A percentile compares a stretch with the other conserved stretches of the same genome.
These are phyloP conservation scores for Oscheius sp. DNA, from an alignment of 2,888 invertebrate species.

Conservation along the genomic window DNA sequence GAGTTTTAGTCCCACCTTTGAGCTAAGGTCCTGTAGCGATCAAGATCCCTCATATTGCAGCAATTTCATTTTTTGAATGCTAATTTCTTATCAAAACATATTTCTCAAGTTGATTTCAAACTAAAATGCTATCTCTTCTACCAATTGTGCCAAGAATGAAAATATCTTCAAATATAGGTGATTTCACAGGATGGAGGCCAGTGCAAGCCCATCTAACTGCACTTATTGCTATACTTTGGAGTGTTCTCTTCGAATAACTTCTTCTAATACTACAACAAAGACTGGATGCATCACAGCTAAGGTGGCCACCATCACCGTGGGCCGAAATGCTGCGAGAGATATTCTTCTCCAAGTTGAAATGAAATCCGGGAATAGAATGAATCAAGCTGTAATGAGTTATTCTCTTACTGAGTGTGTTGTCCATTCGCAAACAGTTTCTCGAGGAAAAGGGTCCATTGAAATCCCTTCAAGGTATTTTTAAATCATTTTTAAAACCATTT, in stretches of 20 bases:
- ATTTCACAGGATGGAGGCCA: background rate
- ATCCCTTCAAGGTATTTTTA: conserved; percentile 44
- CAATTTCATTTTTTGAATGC: too few relatives aligned
- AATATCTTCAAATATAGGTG: too few relatives aligned
- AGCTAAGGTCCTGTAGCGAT: too few relatives aligned
- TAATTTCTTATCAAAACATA: background rate
- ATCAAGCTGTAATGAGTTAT: conserved; percentile 42
- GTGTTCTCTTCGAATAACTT: conserved; percentile 45
- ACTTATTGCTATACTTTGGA: conserved; percentile 53
- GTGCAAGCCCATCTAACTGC: conserved; percentile 46
- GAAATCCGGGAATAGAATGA: conserved; percentile 26
- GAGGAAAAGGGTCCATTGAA: conserved; percentile 50
- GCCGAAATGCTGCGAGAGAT: conserved; percentile 48
- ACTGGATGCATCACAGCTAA: conserved; percentile 45
- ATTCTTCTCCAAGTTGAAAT: conserved; percentile 50
- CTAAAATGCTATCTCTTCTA: background rate
- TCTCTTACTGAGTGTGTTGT: conserved; percentile 41
- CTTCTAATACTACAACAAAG: conserved; percentile 35
- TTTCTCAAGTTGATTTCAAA: background rate
- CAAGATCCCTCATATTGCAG: too few relatives aligned
- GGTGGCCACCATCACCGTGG: conserved; percentile 49
- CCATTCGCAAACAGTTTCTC: conserved; percentile 39
- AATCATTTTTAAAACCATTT: background rate
- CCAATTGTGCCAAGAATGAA: too few relatives aligned
- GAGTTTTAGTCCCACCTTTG: too few relatives aligned